Percentiles rank a stretch among this genome's conserved stretches.
These are phyloP conservation scores for Syngnathus rostellatus DNA, from an alignment of 2,797 vertebrate genomes.

Conservation along the genomic window DNA sequence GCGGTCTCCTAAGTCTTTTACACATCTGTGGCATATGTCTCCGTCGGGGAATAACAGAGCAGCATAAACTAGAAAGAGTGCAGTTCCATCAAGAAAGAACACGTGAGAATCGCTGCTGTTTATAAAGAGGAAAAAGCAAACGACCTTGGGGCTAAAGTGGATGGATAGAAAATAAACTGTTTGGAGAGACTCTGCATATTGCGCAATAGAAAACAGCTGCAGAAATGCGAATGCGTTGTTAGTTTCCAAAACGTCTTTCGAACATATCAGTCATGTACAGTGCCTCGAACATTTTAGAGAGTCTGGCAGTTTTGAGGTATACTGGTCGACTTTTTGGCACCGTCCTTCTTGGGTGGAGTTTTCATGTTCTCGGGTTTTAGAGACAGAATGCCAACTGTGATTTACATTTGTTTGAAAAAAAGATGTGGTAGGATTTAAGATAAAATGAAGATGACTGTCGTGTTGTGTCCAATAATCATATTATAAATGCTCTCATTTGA, in stretches of 20 bases:
- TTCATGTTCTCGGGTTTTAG: too few relatives aligned
- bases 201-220: constrained; percentile 74
- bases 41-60: constrained; percentile 38
- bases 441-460: too few relatives aligned
- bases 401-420: too few relatives aligned
- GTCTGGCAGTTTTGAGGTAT: too few relatives aligned
- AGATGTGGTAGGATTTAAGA: too few relatives aligned
- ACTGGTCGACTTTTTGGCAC: not conserved
- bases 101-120: constrained; percentile 57
- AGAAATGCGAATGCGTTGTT: constrained; percentile 50
- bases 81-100: constrained; percentile 49
- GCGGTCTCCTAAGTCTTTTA: constrained; percentile 11
- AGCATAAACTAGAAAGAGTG: constrained; percentile 46
- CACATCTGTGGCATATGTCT: constrained; percentile 25
- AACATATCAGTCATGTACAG: constrained; percentile 44
- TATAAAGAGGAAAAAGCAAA: constrained; percentile 55
- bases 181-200: constrained; percentile 73
- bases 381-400: too few relatives aligned
- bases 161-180: constrained; percentile 74
- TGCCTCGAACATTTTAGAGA: not conserved
- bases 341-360: not conserved
- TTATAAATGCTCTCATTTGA: too few relatives aligned
- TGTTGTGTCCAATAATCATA: too few relatives aligned
- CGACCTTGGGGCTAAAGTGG: constrained; percentile 67
- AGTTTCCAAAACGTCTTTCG: constrained; percentile 63